Evolutionary conservation across 2,797 vertebrate species (phyloP), one percentile per base, ranked within the genome.

Genomic region (Malurus leucopterus): DNA sequence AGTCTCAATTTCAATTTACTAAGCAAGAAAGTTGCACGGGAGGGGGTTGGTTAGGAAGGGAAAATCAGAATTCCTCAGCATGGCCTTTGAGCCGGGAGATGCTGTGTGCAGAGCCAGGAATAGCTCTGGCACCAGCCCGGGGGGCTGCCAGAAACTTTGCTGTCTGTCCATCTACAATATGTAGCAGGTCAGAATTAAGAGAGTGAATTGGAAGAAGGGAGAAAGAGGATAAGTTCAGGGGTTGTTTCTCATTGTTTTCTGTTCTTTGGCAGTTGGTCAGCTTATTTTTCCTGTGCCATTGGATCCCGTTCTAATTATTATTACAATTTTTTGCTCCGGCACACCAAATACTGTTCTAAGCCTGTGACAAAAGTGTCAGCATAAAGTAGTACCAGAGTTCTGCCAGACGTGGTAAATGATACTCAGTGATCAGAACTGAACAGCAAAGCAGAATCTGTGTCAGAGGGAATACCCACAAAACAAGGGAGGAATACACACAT

Each of bases 391-490:
- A 77, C 61, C 44, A 64, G 84, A 84, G 40, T 34, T 86, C 65
- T 91, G 88, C 79, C 19, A 91, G 47, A 90, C 0, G 0, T 72
- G 58, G 46, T 80, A 94, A 91, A 90, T 78, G 57, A 65, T 93
- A 80, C 59, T 87, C 68, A 46, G 72, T 58, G 88, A 95, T 96
- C 88, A 96, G 95, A 96, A 94, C 89, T 96, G 94, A 91, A 81
- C 46, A 71, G 86, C 84, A 92, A 95, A 96, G 79, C 79, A 76
- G 92, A 94, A 86, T 95, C 88, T 93, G 84, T 93, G 93, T 96
- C 91, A 91, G 95, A 94, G 91, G 93, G 92, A 96, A 97, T 93
- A 96, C 92, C 91, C 89, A 92, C 92, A 96, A 94, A 97, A 96
- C 74, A 94, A 96, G 95, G 51, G 71, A 90, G 87, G 92, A 97